Evolutionary conservation across 2,888 invertebrate species (phyloP), one percentile per base, ranked within the genome.

Genomic region (Deilephila elpenor): DNA sequence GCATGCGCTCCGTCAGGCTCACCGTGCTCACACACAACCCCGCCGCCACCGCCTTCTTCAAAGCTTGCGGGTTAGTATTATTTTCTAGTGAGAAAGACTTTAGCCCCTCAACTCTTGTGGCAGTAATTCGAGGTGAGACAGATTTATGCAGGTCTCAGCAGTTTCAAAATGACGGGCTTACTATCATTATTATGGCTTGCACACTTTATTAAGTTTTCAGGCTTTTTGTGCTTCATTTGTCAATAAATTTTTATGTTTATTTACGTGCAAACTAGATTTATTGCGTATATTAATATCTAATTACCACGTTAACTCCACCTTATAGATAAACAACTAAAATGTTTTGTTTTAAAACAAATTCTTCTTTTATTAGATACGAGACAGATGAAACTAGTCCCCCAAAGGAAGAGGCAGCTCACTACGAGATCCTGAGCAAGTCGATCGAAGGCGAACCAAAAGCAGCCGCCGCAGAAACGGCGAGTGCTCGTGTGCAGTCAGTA

Each of bases 11-110:
- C 93, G 97, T 98, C 70, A 96, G 98, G 73, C 94, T 98, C 81
- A 98, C 98, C 14, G 97, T 97, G 71, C 96, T 98, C 79, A 97
- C 97, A 85, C 96, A 97, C 86, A 98, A 98, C 91, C 95, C 96
- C 59, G 90, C 95, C 61, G 97, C 97, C 0, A 90, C 96, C 59
- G 94, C 95, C 5, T 98, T 98, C 91, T 98, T 97, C 90, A 96
- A 96, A 83, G 96, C 96, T 73, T 95, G 97, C 84, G 97, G 97
- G 97, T 97, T 94, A 91, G 92, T 62, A 1, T 17, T 71, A 64
- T 32, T 19, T n/a, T 6, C n/a, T 51, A 29, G 32, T 32, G 5
- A 6, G 5, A 5, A 5, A 32, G 32, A 5, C 3, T 32, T 32
- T 32, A 32, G 5, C 3, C 32, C 5, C 32, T 5, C 0, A 32